phyloP scores from a whole-genome alignment of 2,888 invertebrate species.

The Drosophila vallismaia region DNA sequence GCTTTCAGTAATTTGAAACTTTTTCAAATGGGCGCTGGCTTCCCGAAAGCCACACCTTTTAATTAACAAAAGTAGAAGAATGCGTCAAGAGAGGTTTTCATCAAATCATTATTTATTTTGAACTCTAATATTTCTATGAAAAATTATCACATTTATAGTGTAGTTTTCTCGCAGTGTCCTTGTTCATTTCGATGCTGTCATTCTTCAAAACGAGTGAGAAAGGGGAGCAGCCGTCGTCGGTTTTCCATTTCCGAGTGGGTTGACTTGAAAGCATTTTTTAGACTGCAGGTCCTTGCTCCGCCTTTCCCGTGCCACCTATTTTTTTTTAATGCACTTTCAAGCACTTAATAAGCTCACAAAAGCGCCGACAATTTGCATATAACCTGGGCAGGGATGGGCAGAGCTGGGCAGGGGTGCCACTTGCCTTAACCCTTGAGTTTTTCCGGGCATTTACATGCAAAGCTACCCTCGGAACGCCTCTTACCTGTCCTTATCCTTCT shows the following conservation, averaged over 20 bases:
- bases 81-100: slow-evolving; percentile 1
- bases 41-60: slow-evolving; percentile 65
- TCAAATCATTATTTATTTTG: not conserved
- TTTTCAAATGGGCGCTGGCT: slow-evolving; percentile 29
- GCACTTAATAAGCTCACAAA: slow-evolving; percentile 76
- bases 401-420: slow-evolving; percentile 38
- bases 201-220: slow-evolving; percentile 21
- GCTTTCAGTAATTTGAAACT: slow-evolving; percentile 45
- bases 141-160: not conserved
- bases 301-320: slow-evolving; percentile 1
- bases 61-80: slow-evolving; percentile 70
- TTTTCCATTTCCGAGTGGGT: slow-evolving; percentile 51
- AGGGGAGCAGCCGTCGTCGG: slow-evolving; percentile 21
- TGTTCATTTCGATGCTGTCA: slow-evolving; percentile 42
- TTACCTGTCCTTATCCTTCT: slow-evolving; percentile 22
- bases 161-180: slow-evolving; percentile 10
- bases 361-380: slow-evolving; percentile 67
- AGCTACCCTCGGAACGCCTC: slow-evolving; percentile 11
- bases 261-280: slow-evolving; percentile 46
- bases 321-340: slow-evolving; percentile 63
- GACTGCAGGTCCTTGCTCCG: slow-evolving; percentile 34
- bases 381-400: slow-evolving; percentile 1
- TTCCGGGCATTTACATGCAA: slow-evolving; percentile 61
- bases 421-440: slow-evolving; percentile 71
- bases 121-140: not conserved